Evolutionary conservation across 2,113 vertebrate species (phyloP), one percentile per base, ranked within the genome.

Genomic region (Dendropsophus ebraccatus): DNA sequence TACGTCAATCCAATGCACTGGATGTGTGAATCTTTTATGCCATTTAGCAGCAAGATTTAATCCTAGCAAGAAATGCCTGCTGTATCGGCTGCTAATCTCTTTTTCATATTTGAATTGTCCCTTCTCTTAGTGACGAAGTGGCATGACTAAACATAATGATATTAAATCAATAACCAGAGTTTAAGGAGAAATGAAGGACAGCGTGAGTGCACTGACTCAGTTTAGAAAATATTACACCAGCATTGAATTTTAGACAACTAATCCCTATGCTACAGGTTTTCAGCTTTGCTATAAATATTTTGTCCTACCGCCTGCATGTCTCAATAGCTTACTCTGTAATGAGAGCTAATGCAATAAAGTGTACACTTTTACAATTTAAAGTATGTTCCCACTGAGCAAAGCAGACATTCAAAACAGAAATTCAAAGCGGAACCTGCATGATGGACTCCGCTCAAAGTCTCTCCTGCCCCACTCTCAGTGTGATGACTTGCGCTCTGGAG

Each of bases 71-170:
- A 84, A 56, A 74, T 74, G 35, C 37, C 72, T 49, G 30, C 81
- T 83, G 32, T 83, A 83, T 83, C 67, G 73, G 81, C 65, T 54
- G 70, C 54, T 84, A 84, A 76, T 84, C 72, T 76, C 37, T 74
- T 62, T 65, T 84, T 84, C 72, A 56, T 84, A 75, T 84, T 84
- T 84, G 72, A 75, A 84, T 75, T 84, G 82, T 84, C 82, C 70
- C 72, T 84, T 76, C 56, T 56, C 17, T 73, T 83, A 70, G 32
- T 54, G 67, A 30, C 50, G 50, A 58, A 73, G 49, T 83, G 67
- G 47, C 67, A 56, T 73, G 65, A 83, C 81, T 83, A 83, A 83
- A 83, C 67, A 70, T 73, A 83, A 83, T 82, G 80, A 69, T 72
- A 83, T 73, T 73, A 73, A 72, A 83, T 73, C 81, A 83, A 73